Conservation (phyloP, 2,888 invertebrate genomes). For the Trachelus iudaicus region DNA sequence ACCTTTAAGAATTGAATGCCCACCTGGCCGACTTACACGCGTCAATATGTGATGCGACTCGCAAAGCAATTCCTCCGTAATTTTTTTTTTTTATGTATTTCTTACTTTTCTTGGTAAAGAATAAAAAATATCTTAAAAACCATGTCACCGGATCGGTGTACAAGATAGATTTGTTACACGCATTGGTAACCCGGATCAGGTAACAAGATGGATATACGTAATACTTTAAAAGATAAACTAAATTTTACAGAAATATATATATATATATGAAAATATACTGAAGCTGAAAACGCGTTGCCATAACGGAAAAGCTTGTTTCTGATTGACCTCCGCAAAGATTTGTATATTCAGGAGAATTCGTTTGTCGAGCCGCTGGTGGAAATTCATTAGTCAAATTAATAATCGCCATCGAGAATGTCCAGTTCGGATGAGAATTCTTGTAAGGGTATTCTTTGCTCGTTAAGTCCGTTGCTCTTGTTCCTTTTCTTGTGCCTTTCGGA, state of each 20-base stretch:
- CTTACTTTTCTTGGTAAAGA: background rate
- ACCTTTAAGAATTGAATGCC: background rate
- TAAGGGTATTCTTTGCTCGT: constrained; percentile 21
- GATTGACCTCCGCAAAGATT: background rate
- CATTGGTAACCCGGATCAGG: background rate
- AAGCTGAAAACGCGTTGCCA: background rate
- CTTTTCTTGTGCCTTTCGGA: constrained; percentile 24
- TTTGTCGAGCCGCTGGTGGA: background rate
- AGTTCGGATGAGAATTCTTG: constrained; percentile 25
- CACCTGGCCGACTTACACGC: background rate
- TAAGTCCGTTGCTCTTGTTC: constrained; percentile 24
- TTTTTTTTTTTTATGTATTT: background rate
- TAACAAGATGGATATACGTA: background rate
- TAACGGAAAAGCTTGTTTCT: background rate
- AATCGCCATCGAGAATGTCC: constrained; percentile 29
- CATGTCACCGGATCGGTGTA: background rate
- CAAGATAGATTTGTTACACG: background rate
- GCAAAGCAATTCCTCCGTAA: background rate
- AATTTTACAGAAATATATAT: background rate
- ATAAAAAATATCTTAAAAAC: background rate
- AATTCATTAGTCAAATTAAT: constrained; percentile 18
- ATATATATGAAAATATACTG: background rate
- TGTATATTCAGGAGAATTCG: background rate
- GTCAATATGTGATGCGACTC: background rate
- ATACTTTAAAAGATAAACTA: background rate